These are phyloP conservation scores for Hylaeus volcanicus DNA, from an alignment of 1,140 invertebrate genomes.

Conservation along the genomic window DNA sequence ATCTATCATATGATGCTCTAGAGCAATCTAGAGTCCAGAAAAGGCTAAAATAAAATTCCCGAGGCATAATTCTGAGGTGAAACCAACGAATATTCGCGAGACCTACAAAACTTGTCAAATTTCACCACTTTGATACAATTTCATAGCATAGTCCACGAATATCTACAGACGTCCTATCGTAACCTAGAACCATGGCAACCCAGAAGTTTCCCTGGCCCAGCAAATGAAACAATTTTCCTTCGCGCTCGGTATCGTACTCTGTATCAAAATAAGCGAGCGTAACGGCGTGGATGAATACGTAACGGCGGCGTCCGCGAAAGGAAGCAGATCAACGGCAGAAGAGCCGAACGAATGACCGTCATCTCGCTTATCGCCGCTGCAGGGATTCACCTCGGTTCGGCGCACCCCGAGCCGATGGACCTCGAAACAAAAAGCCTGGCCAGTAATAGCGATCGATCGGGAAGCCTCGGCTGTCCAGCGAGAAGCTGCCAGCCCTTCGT, in stretches of 20 bases:
- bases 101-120: too few species aligned
- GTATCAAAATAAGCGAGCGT: background rate
- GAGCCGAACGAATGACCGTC: slow-evolving; percentile 36
- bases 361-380: slow-evolving; percentile 36
- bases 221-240: background rate
- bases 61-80: too few species aligned
- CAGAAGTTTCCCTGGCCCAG: too few species aligned
- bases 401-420: background rate
- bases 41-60: too few species aligned
- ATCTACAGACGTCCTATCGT: too few species aligned
- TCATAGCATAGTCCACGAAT: too few species aligned
- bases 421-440: slow-evolving; percentile 50
- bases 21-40: too few species aligned
- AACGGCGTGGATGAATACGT: slow-evolving; percentile 5
- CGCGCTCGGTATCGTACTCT: background rate
- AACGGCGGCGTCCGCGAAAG: slow-evolving; percentile 12
- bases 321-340: slow-evolving; percentile 24
- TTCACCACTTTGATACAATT: too few species aligned
- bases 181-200: too few species aligned
- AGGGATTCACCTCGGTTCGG: slow-evolving; percentile 23
- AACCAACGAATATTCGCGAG: too few species aligned
- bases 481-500: slow-evolving; percentile 2
- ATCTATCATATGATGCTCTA: too few species aligned
- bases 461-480: slow-evolving; percentile 1
- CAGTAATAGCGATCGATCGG: slow-evolving; percentile 62